Percentiles rank a stretch among this genome's conserved stretches.
phyloP scores from a whole-genome alignment of 2,113 vertebrate species.

The Melierax canorus region DNA sequence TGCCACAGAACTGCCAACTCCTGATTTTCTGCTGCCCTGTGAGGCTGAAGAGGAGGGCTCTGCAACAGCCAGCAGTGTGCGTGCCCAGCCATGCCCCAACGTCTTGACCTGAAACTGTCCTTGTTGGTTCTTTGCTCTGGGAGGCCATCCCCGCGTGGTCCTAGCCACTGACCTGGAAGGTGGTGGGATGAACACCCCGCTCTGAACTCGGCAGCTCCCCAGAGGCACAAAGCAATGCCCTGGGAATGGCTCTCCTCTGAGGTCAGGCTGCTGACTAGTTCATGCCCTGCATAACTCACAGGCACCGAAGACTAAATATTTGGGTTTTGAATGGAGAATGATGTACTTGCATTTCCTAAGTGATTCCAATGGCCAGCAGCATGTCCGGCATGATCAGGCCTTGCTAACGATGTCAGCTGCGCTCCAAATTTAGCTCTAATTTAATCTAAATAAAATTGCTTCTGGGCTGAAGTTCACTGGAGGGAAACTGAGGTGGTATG shows the following conservation, averaged over 20 bases:
- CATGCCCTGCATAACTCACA: background rate
- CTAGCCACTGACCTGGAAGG: background rate
- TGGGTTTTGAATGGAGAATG: background rate
- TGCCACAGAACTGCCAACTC: background rate
- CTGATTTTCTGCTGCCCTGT: background rate
- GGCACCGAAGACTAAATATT: background rate
- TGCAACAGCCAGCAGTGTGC: background rate
- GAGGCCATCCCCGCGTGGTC: too few species aligned
- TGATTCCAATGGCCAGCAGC: fast-evolving
- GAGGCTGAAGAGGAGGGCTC: background rate
- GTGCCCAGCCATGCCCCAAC: background rate
- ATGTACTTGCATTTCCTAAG: background rate
- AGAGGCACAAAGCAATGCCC: background rate
- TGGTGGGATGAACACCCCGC: background rate
- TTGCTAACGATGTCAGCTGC: background rate
- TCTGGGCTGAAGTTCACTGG: background rate
- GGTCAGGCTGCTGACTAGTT: background rate
- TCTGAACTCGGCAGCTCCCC: background rate
- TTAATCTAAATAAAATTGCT: background rate
- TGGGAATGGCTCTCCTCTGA: background rate
- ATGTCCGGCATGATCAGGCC: background rate
- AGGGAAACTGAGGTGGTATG: background rate
- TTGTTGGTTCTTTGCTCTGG: background rate
- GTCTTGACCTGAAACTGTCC: background rate
- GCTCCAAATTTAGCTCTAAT: background rate